Evolutionary conservation across 1,140 invertebrate species (phyloP).

Genomic region (Paralvinella palmiformis): DNA sequence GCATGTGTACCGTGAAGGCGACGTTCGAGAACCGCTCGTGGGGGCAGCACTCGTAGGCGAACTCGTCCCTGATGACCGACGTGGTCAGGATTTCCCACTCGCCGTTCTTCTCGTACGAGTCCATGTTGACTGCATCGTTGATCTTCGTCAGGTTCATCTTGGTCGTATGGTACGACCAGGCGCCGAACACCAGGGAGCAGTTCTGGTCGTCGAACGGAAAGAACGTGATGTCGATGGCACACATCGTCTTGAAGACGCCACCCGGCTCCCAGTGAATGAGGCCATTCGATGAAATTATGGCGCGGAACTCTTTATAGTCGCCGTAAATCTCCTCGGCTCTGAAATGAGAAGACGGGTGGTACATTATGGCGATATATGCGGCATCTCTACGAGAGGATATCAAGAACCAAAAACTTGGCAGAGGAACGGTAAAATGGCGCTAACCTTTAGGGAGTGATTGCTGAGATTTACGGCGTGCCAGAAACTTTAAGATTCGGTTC

Average conservation of each 20-base stretch:
- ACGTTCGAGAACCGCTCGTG: slow-evolving; percentile 18
- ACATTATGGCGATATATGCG: background rate
- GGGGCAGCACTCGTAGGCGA: slow-evolving; percentile 16
- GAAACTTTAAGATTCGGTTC: background rate
- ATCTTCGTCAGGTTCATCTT: slow-evolving; percentile 22
- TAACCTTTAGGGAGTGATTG: too few relatives aligned
- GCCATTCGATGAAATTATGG: slow-evolving; percentile 14
- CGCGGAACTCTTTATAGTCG: slow-evolving; percentile 20
- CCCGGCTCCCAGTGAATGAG: slow-evolving; percentile 21
- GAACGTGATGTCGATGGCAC: slow-evolving; percentile 20
- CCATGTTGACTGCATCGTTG: slow-evolving; percentile 13
- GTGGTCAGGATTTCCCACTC: slow-evolving; percentile 18
- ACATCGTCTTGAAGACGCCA: slow-evolving; percentile 22
- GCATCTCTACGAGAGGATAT: background rate
- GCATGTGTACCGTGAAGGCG: slow-evolving; percentile 14
- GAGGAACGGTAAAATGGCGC: background rate
- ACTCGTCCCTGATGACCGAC: slow-evolving; percentile 16
- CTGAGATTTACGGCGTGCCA: background rate
- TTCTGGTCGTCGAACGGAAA: slow-evolving; percentile 21
- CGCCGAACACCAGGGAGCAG: slow-evolving; percentile 19
- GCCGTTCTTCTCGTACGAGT: slow-evolving; percentile 20
- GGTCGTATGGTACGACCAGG: slow-evolving; percentile 23
- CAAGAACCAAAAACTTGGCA: background rate
- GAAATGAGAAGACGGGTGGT: background rate
- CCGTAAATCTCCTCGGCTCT: slow-evolving; percentile 24